phyloP scores from a whole-genome alignment of 2,888 invertebrate species.

The Pachymerium ferrugineum region DNA sequence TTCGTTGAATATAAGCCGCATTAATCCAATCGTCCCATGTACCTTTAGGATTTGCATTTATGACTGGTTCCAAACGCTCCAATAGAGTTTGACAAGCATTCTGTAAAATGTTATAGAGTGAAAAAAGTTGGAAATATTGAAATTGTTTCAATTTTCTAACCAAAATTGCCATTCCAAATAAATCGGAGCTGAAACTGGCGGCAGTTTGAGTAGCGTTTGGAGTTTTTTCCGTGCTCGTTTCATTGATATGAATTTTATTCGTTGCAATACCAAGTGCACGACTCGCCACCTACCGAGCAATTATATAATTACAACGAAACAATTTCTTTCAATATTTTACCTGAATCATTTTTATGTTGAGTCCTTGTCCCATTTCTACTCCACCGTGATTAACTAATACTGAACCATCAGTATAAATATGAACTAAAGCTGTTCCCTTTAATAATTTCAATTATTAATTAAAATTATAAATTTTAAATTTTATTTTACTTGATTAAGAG shows the following conservation, averaged over 20 bases:
- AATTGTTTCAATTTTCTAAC: constrained; percentile 45
- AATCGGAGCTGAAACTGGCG: constrained; percentile 79
- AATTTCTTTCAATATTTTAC: constrained; percentile 40
- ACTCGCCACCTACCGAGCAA: constrained; percentile 61
- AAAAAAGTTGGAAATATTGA: not conserved
- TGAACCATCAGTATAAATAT: constrained; percentile 77
- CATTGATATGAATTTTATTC: constrained; percentile 70
- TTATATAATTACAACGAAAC: not conserved
- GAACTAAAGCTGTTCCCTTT: constrained; percentile 66
- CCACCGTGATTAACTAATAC: constrained; percentile 78
- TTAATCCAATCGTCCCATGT: constrained; percentile 79
- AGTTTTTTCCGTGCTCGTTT: constrained; percentile 82
- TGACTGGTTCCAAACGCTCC: constrained; percentile 67
- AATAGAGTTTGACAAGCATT: constrained; percentile 71
- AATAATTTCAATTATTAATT: not conserved
- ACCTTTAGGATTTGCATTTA: constrained; percentile 65
- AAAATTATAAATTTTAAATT: not conserved
- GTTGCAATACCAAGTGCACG: constrained; percentile 63
- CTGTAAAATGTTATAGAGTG: constrained; percentile 50
- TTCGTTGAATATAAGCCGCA: constrained; percentile 67
- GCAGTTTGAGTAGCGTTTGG: constrained; percentile 87
- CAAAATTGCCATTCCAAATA: constrained; percentile 85
- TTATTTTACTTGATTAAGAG: constrained; percentile 62
- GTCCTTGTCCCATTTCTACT: constrained; percentile 95
- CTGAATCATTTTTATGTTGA: constrained; percentile 94